A percentile compares a stretch with the other conserved stretches of the same genome.
These are phyloP conservation scores for Chlamydotis undulata DNA, from an alignment of 2,113 vertebrate genomes.

Conservation along the genomic window DNA sequence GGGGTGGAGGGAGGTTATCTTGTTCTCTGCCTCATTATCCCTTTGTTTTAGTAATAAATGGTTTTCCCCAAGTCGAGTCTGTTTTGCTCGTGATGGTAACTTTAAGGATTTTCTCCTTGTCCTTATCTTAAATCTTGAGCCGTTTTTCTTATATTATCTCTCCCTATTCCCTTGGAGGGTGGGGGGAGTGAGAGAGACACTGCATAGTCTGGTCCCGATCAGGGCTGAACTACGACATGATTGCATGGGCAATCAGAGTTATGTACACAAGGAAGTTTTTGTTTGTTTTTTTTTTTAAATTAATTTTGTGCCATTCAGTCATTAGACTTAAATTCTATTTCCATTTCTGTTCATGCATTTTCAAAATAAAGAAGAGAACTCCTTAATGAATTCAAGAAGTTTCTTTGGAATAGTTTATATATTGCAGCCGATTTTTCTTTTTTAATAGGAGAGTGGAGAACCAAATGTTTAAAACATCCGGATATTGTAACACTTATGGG, in stretches of 20 bases:
- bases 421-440: not conserved
- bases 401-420: not conserved
- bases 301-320: not conserved
- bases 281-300: fast-evolving
- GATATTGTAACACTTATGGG: not conserved
- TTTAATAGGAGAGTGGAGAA: not conserved
- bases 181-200: too few relatives aligned
- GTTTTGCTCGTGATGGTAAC: too few relatives aligned
- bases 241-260: not conserved
- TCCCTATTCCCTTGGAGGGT: too few relatives aligned
- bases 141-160: too few relatives aligned
- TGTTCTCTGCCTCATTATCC: too few relatives aligned
- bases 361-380: not conserved
- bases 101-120: too few relatives aligned
- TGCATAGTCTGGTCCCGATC: too few relatives aligned
- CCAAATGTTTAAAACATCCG: not conserved
- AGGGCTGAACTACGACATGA: too few relatives aligned
- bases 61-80: too few relatives aligned
- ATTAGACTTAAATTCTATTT: not conserved
- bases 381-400: not conserved
- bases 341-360: not conserved
- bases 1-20: too few relatives aligned
- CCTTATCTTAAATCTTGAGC: too few relatives aligned
- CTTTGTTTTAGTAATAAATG: too few relatives aligned
- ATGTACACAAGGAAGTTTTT: not conserved